phyloP scores from a whole-genome alignment of 2,888 invertebrate genomes.

The Euplagia quadripunctaria region DNA sequence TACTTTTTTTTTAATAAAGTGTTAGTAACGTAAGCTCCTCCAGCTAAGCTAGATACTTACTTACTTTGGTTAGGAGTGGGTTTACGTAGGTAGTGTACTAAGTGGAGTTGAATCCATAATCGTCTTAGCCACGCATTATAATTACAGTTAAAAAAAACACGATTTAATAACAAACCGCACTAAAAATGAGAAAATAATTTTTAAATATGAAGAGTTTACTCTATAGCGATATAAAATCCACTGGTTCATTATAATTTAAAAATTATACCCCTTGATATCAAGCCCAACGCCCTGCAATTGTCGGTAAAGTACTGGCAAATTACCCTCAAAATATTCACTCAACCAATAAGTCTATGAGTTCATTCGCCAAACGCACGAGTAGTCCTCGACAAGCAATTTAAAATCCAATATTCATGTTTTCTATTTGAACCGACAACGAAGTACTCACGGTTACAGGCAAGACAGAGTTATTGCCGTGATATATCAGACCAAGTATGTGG shows the following conservation, averaged over 20 bases:
- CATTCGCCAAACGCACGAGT: conserved; percentile 18
- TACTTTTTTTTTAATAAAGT: too few relatives aligned
- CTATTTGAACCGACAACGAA: conserved; percentile 14
- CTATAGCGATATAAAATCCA: background rate
- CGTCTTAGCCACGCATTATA: too few relatives aligned
- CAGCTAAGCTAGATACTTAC: too few relatives aligned
- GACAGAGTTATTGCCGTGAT: conserved; percentile 16
- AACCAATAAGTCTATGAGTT: background rate
- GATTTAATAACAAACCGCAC: too few relatives aligned
- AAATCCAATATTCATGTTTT: conserved; percentile 28
- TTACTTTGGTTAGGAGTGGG: too few relatives aligned
- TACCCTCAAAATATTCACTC: background rate
- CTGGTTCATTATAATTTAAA: too few relatives aligned
- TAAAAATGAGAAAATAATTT: background rate
- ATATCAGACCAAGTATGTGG: conserved; percentile 1
- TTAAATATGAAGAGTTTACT: background rate
- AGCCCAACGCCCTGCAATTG: background rate
- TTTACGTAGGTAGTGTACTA: too few relatives aligned
- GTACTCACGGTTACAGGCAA: background rate
- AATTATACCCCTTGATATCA: background rate
- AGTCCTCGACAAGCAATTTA: conserved; percentile 29
- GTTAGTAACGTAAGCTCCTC: too few relatives aligned
- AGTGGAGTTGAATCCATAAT: too few relatives aligned
- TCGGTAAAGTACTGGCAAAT: background rate
- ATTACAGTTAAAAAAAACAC: too few relatives aligned